A percentile compares a stretch with the other conserved stretches of the same genome.
Evolutionary conservation across 2,113 vertebrate genomes (phyloP).

Genomic region (Terrapene triunguis): DNA sequence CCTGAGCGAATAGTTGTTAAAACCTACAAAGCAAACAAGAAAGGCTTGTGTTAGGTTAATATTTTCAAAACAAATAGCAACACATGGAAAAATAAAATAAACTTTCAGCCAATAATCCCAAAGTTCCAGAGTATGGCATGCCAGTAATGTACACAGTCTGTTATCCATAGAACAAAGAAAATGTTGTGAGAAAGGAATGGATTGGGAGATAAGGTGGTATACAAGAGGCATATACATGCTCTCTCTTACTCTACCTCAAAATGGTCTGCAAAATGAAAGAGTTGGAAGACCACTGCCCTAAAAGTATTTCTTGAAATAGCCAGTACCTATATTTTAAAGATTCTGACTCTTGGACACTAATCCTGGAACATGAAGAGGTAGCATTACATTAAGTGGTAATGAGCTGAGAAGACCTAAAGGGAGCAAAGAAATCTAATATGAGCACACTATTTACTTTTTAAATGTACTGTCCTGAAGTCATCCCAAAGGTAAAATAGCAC

Average conservation of each 20-base stretch:
- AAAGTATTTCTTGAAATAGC: not conserved
- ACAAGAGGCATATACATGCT: not conserved
- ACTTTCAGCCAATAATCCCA: not conserved
- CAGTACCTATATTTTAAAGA: not conserved
- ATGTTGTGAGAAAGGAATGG: not conserved
- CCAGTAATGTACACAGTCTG: not conserved
- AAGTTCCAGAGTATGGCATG: not conserved
- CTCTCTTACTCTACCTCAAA: not conserved
- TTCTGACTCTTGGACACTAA: not conserved
- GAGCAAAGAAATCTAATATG: not conserved
- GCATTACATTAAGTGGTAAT: not conserved
- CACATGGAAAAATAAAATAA: not conserved
- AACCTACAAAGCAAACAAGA: slow-evolving; percentile 82
- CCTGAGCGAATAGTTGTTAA: slow-evolving; percentile 97
- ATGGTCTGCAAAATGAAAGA: not conserved
- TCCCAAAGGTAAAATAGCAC: not conserved
- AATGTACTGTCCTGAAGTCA: not conserved
- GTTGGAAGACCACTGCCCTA: not conserved
- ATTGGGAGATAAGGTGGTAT: not conserved
- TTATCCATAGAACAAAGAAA: not conserved
- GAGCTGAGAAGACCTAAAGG: not conserved
- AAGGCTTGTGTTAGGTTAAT: not conserved
- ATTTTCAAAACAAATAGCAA: not conserved
- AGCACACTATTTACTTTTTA: not conserved
- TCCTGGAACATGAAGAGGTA: not conserved